These are phyloP conservation scores for Ceratotherium simum DNA, from an alignment of 2,113 vertebrate genomes.

Conservation along the genomic window DNA sequence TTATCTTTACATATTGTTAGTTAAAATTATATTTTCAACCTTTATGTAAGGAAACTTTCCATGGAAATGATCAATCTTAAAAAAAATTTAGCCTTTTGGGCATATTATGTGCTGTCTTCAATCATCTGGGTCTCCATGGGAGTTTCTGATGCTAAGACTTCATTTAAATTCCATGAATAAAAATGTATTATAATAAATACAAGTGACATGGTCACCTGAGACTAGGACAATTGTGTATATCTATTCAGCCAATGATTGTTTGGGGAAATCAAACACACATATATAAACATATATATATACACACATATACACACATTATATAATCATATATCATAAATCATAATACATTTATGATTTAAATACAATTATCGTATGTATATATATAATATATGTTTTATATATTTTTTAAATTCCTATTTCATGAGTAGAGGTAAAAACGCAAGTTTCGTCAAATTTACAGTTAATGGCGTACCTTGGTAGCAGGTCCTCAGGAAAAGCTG, in stretches of 20 bases:
- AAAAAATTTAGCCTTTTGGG: neutral
- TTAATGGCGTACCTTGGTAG: neutral
- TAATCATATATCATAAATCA: neutral
- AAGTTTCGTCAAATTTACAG: neutral
- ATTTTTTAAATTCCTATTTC: neutral
- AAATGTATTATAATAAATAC: neutral
- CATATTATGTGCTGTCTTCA: neutral
- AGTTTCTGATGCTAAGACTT: conserved; percentile 27
- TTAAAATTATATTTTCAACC: neutral
- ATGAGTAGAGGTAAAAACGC: neutral
- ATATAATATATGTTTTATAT: neutral
- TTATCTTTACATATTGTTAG: neutral
- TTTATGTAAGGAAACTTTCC: neutral
- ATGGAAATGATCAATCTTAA: neutral
- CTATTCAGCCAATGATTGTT: neutral
- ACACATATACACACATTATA: neutral
- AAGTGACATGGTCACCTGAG: neutral
- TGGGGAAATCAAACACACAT: neutral
- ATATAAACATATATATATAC: neutral
- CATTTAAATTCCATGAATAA: conserved; percentile 59
- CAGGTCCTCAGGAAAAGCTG: neutral
- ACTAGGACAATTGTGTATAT: neutral
- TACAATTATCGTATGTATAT: neutral
- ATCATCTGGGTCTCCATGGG: neutral
- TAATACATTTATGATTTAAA: neutral